A percentile compares a stretch with the other conserved stretches of the same genome.
Evolutionary conservation across 2,113 vertebrate genomes (phyloP).

Genomic region (Campylomormyrus tamandua): DNA sequence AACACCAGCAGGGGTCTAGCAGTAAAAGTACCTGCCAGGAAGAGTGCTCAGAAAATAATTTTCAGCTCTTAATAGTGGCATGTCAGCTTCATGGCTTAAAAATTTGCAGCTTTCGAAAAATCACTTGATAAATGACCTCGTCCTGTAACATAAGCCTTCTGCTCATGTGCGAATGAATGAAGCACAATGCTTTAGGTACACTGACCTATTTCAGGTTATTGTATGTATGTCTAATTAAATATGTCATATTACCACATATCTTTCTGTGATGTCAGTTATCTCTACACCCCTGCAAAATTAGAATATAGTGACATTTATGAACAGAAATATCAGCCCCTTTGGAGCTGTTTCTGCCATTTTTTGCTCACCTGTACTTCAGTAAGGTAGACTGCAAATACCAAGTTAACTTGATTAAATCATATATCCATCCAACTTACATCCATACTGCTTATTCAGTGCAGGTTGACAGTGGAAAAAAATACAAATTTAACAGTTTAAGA

Average conservation of each 20-base stretch:
- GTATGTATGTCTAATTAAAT: background rate
- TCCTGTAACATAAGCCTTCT: background rate
- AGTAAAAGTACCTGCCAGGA: constrained; percentile 3
- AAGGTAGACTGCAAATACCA: background rate
- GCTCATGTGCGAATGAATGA: background rate
- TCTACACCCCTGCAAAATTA: background rate
- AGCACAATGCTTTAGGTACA: background rate
- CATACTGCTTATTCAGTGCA: background rate
- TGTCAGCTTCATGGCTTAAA: background rate
- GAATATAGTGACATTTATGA: background rate
- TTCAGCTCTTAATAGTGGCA: background rate
- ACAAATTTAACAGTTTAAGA: background rate
- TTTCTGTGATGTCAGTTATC: background rate
- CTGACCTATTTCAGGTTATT: background rate
- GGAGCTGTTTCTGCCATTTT: background rate
- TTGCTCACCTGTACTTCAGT: background rate
- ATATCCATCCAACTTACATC: background rate
- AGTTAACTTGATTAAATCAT: background rate
- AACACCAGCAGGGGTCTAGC: background rate
- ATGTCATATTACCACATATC: background rate
- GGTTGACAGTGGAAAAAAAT: background rate
- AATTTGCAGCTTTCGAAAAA: background rate
- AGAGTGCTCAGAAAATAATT: background rate
- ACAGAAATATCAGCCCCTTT: background rate
- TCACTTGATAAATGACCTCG: background rate